Percentiles rank a stretch among this genome's conserved stretches.
Evolutionary conservation across 2,797 vertebrate genomes (phyloP).

Genomic region (Serranus cabrilla): DNA sequence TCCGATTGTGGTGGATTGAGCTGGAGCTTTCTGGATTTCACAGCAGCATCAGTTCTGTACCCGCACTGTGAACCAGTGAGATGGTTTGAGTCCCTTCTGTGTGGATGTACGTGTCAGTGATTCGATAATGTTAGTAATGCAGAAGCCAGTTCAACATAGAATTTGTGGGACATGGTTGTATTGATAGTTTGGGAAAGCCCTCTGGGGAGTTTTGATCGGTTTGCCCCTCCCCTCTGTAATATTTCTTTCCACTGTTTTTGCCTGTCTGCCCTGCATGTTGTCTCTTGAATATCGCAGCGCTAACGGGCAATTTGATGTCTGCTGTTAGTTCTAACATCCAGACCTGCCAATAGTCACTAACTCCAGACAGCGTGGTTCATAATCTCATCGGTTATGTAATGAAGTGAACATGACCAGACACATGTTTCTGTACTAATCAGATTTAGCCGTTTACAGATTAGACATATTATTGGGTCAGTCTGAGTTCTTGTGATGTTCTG

Average conservation of each 20-base stretch:
- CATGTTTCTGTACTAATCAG: conserved; percentile 48
- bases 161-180: conserved; percentile 27
- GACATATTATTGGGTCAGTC: conserved; percentile 31
- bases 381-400: conserved; percentile 56
- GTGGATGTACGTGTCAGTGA: conserved; percentile 6
- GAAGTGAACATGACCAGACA: conserved; percentile 42
- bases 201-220: conserved; percentile 33
- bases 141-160: conserved; percentile 5
- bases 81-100: conserved; percentile 21
- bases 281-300: conserved; percentile 13
- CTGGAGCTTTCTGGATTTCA: conserved; percentile 57
- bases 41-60: conserved; percentile 11
- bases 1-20: conserved; percentile 62
- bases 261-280: conserved; percentile 4
- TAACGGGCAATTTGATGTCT: neutral
- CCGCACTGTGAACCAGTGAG: conserved; percentile 20
- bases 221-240: conserved; percentile 22
- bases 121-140: conserved; percentile 3
- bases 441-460: conserved; percentile 52
- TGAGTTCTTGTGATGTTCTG: conserved; percentile 29
- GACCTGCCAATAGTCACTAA: conserved; percentile 25
- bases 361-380: conserved; percentile 43
- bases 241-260: conserved; percentile 13
- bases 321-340: conserved; percentile 5
- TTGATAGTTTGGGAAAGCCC: conserved; percentile 44